Conservation (phyloP, 2,888 invertebrate genomes). For the Oxyteleia sp. region DNA sequence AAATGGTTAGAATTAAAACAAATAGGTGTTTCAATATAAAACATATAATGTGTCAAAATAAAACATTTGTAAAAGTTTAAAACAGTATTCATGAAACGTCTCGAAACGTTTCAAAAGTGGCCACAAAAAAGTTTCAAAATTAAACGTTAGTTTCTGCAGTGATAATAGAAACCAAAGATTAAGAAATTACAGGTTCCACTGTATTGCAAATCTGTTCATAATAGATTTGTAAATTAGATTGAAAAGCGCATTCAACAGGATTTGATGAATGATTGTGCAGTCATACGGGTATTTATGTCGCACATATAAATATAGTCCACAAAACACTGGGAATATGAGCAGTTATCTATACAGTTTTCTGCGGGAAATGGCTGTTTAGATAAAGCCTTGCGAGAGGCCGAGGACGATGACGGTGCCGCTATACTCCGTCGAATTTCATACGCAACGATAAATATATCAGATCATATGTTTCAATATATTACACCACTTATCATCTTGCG, state of each 20-base stretch:
- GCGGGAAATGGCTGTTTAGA: constrained; percentile 81
- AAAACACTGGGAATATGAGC: constrained; percentile 61
- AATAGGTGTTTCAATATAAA: too few relatives aligned
- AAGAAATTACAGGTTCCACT: too few relatives aligned
- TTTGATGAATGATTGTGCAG: constrained; percentile 36
- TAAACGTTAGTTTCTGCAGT: too few relatives aligned
- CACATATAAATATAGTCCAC: constrained; percentile 61
- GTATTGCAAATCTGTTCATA: neutral
- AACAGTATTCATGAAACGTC: too few relatives aligned
- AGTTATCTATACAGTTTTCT: constrained; percentile 74
- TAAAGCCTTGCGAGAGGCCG: constrained; percentile 66
- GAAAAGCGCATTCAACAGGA: neutral
- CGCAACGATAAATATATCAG: constrained; percentile 63
- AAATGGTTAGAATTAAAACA: too few relatives aligned
- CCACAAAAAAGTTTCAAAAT: too few relatives aligned
- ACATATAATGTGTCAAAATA: too few relatives aligned
- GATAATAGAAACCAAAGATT: too few relatives aligned
- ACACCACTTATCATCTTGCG: constrained; percentile 15
- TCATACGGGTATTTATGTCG: constrained; percentile 63
- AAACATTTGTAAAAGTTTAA: too few relatives aligned
- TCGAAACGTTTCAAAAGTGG: too few relatives aligned
- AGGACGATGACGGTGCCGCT: constrained; percentile 81
- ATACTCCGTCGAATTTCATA: constrained; percentile 73
- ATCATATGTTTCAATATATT: constrained; percentile 71
- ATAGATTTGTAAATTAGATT: constrained; percentile 26